Percentiles rank a stretch among this genome's conserved stretches.
Evolutionary conservation across 2,113 vertebrate species (phyloP).

Genomic region (Macaca fascicularis): T2T-MFA8v1.1 NC_088388.1:93829001-93829500

Average conservation of each 20-base stretch:
- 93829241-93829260: background rate
- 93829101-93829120: background rate
- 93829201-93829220: background rate
- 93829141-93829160: background rate
- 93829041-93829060: too few species aligned
- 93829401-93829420: background rate
- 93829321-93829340: background rate
- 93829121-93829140: background rate
- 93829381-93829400: background rate
- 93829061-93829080: too few species aligned
- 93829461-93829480: background rate
- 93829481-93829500: background rate
- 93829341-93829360: background rate
- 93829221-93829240: background rate
- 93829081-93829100: too few species aligned
- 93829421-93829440: background rate
- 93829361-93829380: background rate
- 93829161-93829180: background rate
- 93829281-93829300: background rate
- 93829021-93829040: too few species aligned
- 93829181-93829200: background rate
- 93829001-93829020: too few species aligned
- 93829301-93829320: constrained; percentile 16
- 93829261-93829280: background rate
- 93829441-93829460: background rate